Evolutionary conservation across 2,888 invertebrate genomes (phyloP).

Genomic region (Heliconius cydno): DNA sequence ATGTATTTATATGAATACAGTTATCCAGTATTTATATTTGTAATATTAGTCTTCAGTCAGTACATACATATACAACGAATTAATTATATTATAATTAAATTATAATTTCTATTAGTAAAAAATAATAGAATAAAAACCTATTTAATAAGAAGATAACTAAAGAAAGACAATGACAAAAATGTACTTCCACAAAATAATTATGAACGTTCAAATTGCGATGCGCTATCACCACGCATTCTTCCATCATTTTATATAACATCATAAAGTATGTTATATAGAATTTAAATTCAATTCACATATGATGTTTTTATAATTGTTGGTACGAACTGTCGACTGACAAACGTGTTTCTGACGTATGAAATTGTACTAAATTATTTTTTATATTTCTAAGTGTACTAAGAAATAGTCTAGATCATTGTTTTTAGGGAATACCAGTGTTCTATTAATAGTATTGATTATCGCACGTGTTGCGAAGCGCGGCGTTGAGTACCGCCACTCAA

Average conservation of each 20-base stretch:
- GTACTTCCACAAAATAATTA: neutral
- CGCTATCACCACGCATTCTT: neutral
- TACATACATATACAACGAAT: too few species aligned
- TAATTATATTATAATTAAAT: neutral
- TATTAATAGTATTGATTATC: too few species aligned
- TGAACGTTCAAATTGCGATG: neutral
- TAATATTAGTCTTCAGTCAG: too few species aligned
- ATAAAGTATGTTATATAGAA: constrained; percentile 18
- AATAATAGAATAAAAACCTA: neutral
- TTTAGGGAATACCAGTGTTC: too few species aligned
- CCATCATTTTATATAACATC: constrained; percentile 25
- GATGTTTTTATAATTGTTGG: constrained; percentile 28
- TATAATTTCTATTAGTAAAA: neutral
- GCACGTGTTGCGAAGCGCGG: too few species aligned
- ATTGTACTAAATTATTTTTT: constrained; percentile 17
- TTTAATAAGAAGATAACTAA: neutral
- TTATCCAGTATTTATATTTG: too few species aligned
- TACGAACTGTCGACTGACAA: constrained; percentile 20
- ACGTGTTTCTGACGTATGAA: constrained; percentile 19
- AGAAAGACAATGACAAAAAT: neutral
- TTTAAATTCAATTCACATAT: constrained; percentile 34
- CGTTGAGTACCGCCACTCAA: too few species aligned
- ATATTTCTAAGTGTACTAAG: constrained; percentile 15
- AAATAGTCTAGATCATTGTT: neutral
- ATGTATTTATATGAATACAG: too few species aligned